These are phyloP conservation scores for Drosophila mayri DNA, from an alignment of 1,140 invertebrate species.

Conservation along the genomic window DNA sequence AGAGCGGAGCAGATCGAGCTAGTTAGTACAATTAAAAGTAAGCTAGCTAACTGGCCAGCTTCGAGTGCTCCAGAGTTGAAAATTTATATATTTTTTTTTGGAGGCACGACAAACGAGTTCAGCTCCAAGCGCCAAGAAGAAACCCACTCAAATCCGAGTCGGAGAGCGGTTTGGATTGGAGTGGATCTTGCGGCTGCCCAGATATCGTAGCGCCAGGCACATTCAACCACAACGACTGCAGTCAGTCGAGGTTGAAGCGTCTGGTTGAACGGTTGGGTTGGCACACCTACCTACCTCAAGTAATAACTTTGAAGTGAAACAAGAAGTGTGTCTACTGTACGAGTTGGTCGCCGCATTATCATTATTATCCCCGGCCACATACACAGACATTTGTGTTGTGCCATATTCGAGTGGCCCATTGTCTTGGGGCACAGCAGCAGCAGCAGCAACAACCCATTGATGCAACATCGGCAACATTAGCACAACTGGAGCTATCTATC, in stretches of 20 bases:
- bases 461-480: constrained; percentile 36
- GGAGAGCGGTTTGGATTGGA: constrained; percentile 21
- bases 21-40: constrained; percentile 60
- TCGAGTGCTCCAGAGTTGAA: constrained; percentile 44
- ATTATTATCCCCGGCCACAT: constrained; percentile 25
- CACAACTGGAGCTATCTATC: constrained; percentile 49
- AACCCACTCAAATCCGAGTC: constrained; percentile 59
- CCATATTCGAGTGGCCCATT: constrained; percentile 60
- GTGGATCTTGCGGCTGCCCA: constrained; percentile 29
- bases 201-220: constrained; percentile 39
- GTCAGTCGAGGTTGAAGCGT: constrained; percentile 72
- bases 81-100: constrained; percentile 46
- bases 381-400: constrained; percentile 33
- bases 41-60: constrained; percentile 15
- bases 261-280: constrained; percentile 61
- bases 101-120: constrained; percentile 81
- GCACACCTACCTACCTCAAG: constrained; percentile 7
- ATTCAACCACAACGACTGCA: constrained; percentile 69
- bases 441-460: constrained; percentile 3
- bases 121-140: background rate
- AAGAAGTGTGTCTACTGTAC: constrained; percentile 30
- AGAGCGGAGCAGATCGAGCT: constrained; percentile 49
- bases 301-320: constrained; percentile 43
- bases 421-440: constrained; percentile 42
- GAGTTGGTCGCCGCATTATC: constrained; percentile 11